These are phyloP conservation scores for Chaenodraco wilsoni DNA, from an alignment of 2,797 vertebrate genomes.

Conservation along the genomic window DNA sequence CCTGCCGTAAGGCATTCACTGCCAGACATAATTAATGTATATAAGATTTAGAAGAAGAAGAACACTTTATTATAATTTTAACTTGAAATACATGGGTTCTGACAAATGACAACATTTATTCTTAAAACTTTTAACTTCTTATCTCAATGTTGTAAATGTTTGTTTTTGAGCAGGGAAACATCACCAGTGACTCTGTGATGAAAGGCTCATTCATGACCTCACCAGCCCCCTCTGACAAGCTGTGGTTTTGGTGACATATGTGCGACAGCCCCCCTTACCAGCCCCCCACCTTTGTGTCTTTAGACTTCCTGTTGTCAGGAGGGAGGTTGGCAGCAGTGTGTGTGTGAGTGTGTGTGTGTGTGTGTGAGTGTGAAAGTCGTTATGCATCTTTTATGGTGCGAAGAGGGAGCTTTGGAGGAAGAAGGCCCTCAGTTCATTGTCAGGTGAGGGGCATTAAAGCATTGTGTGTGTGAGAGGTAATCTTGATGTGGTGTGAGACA, in stretches of 20 bases:
- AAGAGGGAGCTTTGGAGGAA: slow-evolving; percentile 23
- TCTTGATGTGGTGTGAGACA: slow-evolving; percentile 36
- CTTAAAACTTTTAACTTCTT: background rate
- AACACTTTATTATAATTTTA: background rate
- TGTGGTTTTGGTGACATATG: slow-evolving; percentile 79
- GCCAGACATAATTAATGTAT: background rate
- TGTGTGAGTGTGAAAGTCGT: slow-evolving; percentile 65
- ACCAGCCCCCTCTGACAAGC: slow-evolving; percentile 52
- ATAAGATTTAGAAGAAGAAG: background rate
- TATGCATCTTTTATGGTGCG: slow-evolving; percentile 62
- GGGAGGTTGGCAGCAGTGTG: slow-evolving; percentile 42
- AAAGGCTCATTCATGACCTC: slow-evolving; percentile 68
- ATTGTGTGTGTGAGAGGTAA: slow-evolving; percentile 12
- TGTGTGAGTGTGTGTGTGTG: slow-evolving; percentile 36
- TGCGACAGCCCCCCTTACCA: slow-evolving; percentile 21
- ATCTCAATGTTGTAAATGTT: slow-evolving; percentile 39
- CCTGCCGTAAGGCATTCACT: background rate
- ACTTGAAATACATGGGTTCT: background rate
- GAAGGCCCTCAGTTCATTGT: slow-evolving; percentile 24
- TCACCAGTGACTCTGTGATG: slow-evolving; percentile 30
- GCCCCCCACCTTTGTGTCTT: slow-evolving; percentile 62
- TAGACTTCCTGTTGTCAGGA: slow-evolving; percentile 68
- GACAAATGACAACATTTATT: background rate
- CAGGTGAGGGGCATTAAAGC: slow-evolving; percentile 30
- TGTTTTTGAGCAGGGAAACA: slow-evolving; percentile 30